Conservation (phyloP, 2,797 vertebrate genomes). For the Bradypodion pumilum region DNA sequence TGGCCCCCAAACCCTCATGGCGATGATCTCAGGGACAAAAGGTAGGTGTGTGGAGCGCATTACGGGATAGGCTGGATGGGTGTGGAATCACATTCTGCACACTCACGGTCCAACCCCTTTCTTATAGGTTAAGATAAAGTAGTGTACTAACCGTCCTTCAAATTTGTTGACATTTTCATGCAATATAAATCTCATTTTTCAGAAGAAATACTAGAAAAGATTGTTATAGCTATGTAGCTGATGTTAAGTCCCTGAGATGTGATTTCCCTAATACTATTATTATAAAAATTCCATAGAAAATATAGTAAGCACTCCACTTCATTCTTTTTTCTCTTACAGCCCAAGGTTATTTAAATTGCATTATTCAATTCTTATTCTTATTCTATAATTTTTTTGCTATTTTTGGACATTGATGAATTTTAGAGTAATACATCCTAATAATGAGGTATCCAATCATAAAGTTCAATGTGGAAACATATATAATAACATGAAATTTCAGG, state of each 20-base stretch:
- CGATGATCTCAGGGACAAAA: too few relatives aligned
- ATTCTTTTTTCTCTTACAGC: constrained; percentile 58
- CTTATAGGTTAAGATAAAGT: too few relatives aligned
- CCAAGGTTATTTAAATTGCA: constrained; percentile 64
- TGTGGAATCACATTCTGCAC: too few relatives aligned
- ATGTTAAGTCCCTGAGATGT: not conserved
- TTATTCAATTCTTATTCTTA: constrained; percentile 54
- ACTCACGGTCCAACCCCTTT: too few relatives aligned
- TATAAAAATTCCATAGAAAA: not conserved
- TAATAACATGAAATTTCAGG: constrained; percentile 56
- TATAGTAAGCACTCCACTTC: constrained; percentile 12
- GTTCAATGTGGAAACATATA: constrained; percentile 48
- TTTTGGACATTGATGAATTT: constrained; percentile 71
- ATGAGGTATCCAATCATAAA: constrained; percentile 66
- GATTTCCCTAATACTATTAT: too few relatives aligned
- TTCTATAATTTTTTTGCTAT: constrained; percentile 50
- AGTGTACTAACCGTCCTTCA: not conserved
- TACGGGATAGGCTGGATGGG: too few relatives aligned
- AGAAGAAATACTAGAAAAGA: constrained; percentile 21
- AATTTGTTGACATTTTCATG: not conserved
- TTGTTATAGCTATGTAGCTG: not conserved
- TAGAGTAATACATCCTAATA: constrained; percentile 64
- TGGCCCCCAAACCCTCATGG: too few relatives aligned
- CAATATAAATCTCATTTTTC: constrained; percentile 4
- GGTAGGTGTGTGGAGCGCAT: too few relatives aligned